Evolutionary conservation across 2,797 vertebrate species (phyloP).

Genomic region (Euphonia xanthogaster): DNA sequence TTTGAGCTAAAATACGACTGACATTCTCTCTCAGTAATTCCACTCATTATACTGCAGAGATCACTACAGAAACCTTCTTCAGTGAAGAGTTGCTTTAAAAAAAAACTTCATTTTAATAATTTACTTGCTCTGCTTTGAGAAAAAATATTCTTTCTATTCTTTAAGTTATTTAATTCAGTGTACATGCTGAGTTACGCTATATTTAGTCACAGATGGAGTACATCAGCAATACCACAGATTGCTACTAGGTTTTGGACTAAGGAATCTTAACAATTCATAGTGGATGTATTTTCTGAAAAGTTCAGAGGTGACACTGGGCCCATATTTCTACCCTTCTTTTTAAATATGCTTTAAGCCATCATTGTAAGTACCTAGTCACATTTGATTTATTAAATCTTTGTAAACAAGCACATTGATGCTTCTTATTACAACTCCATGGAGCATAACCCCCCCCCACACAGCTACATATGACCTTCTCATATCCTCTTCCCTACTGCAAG

Average conservation of each 20-base stretch:
- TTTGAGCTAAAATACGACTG: background rate
- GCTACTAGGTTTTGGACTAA: background rate
- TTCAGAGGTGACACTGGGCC: background rate
- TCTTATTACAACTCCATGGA: background rate
- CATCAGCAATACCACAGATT: background rate
- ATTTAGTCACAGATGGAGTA: background rate
- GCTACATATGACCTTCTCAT: background rate
- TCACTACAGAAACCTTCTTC: background rate
- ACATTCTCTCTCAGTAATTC: constrained; percentile 21
- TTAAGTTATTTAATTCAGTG: constrained; percentile 23
- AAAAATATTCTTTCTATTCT: constrained; percentile 38
- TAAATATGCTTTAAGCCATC: background rate
- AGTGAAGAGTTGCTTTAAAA: background rate
- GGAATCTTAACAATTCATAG: background rate
- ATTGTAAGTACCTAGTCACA: background rate
- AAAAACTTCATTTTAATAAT: background rate
- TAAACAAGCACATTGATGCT: background rate
- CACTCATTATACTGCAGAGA: background rate
- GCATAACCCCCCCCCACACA: background rate
- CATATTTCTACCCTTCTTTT: background rate
- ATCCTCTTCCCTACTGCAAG: background rate
- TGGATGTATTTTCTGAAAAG: background rate
- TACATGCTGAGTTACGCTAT: background rate
- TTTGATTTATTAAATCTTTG: background rate
- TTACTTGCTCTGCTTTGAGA: constrained; percentile 17